Base-by-base conservation (phyloP, 2,888 invertebrate genomes). In the Chymomyza fuscimana region DNA sequence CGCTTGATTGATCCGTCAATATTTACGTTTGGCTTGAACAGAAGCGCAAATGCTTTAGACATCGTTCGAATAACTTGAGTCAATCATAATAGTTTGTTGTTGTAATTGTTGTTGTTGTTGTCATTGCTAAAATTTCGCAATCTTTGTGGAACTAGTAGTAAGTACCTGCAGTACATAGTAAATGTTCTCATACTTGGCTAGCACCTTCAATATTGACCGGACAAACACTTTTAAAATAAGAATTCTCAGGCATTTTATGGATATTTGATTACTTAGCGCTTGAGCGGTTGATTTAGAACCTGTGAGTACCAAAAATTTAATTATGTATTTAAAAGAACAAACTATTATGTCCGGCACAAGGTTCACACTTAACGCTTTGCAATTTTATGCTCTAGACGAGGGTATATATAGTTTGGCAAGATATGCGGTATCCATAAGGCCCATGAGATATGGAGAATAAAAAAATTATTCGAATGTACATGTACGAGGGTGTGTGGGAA, bases 1-100 rank as follows among this genome's bases (percentile, higher is more conserved):
- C 74, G 70, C 77, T 85, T 80, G 87, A 89, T 89, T 81, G 82
- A 74, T 78, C 72, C 74, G 82, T 77, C 79, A 89, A 89, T 89
- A 89, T 89, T 89, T 82, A 76, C 63, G 74, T 60, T 58, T 25
- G 74, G 72, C 63, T 67, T 76, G 69, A 77, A 77, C 66, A 73
- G 76, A 70, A 80, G 76, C 78, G 75, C 40, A 65, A 60, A 52
- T 29, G 51, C 67, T 58, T 52, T 61, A 62, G 19, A 61, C 70
- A 46, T 65, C 65, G 25, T 51, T 40, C 19, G 51, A 22, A 58
- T 46, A 58, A 59, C 65, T 58, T 16, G 15, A 22, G 51, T 36
- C 46, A 50, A 63, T 46, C 40, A 46, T 46, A 46, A 6, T 46
- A 46, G 40, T 10, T 46, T 12, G 40, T 46, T 12, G 40, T n/a